These are phyloP conservation scores for Tolmerus cingulatus DNA, from an alignment of 2,888 invertebrate genomes.

Conservation along the genomic window DNA sequence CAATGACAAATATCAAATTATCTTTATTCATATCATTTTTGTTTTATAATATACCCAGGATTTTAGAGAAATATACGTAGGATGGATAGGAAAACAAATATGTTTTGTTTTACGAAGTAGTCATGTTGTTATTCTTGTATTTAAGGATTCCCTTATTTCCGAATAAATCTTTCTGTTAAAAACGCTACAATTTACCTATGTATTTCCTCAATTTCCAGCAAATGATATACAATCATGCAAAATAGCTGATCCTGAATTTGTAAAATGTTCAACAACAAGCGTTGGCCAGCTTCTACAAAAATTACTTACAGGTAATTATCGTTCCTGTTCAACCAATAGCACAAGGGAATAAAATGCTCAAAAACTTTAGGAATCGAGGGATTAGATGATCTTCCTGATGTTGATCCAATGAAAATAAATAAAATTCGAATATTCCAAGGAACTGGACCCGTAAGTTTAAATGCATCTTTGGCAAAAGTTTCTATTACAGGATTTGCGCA, in stretches of 20 bases:
- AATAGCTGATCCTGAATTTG: constrained; percentile 70
- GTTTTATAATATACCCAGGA: too few species aligned
- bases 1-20: too few species aligned
- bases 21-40: too few species aligned
- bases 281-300: constrained; percentile 74
- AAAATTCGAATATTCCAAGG: constrained; percentile 73
- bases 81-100: too few species aligned
- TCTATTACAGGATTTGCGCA: constrained; percentile 71
- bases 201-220: constrained; percentile 64
- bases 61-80: too few species aligned
- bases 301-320: constrained; percentile 68
- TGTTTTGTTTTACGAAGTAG: too few species aligned
- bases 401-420: constrained; percentile 71
- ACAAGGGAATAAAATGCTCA: background rate
- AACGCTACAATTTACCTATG: background rate
- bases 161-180: too few species aligned
- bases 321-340: background rate
- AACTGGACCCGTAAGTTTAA: constrained; percentile 73
- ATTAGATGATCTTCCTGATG: constrained; percentile 63
- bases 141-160: too few species aligned
- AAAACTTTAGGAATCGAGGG: constrained; percentile 49
- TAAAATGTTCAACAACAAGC: constrained; percentile 72
- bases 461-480: constrained; percentile 71
- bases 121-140: too few species aligned
- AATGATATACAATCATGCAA: constrained; percentile 73